A percentile compares a stretch with the other conserved stretches of the same genome.
These are phyloP conservation scores for Campylomormyrus tamandua DNA, from an alignment of 2,113 vertebrate species.

Conservation along the genomic window DNA sequence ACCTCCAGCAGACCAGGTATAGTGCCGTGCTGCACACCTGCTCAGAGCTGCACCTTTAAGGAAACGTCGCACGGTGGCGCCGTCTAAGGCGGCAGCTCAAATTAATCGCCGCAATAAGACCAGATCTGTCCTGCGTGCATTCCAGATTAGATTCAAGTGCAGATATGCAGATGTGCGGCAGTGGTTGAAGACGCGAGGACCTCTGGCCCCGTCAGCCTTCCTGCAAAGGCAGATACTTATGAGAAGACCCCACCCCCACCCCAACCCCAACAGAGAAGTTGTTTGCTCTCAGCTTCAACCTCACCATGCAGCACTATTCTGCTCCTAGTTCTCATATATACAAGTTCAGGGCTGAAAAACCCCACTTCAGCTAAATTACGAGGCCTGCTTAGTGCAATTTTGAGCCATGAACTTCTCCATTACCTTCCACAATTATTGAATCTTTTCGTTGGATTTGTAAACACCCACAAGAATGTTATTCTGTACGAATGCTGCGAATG, in stretches of 20 bases:
- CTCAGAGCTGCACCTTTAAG: background rate
- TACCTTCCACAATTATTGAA: background rate
- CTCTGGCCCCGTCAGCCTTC: background rate
- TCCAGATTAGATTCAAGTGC: background rate
- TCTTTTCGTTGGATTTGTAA: background rate
- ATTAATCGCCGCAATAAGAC: background rate
- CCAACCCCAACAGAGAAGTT: background rate
- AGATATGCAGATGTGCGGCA: background rate
- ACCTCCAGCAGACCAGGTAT: background rate
- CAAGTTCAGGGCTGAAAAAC: background rate
- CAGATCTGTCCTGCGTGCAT: background rate
- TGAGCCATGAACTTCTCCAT: background rate
- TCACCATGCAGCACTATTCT: background rate
- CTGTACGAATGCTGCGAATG: background rate
- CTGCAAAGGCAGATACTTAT: background rate
- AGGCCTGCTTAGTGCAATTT: background rate
- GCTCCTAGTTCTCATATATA: background rate
- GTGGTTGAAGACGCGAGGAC: background rate
- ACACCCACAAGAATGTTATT: background rate
- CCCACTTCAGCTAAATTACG: background rate
- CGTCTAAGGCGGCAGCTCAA: too few relatives aligned
- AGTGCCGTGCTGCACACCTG: background rate
- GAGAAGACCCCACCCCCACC: background rate
- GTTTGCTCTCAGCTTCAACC: background rate
- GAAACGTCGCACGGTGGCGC: too few relatives aligned